Base-by-base conservation (phyloP, 2,888 invertebrate species). In the Callosobruchus maculatus region DNA sequence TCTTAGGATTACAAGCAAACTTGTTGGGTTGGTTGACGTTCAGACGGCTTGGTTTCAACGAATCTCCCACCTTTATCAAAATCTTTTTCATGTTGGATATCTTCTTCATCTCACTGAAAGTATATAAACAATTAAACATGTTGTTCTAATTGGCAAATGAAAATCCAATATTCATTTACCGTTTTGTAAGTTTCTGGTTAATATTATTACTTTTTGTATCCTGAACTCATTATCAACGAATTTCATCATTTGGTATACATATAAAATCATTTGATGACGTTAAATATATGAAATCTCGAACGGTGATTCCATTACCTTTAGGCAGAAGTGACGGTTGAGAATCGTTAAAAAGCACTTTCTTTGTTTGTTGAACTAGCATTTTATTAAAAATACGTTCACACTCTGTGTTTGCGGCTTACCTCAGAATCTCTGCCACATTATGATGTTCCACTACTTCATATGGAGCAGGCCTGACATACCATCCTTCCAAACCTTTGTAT, bases 391-490 rank as follows among this genome's bases (percentile, higher is more conserved):
- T n/a, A n/a, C n/a, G n/a, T n/a, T n/a, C n/a, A n/a, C n/a, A n/a
- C n/a, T n/a, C n/a, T n/a, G 2, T 49, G 49, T 49, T 49, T 49
- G 4, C 4, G 20, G 75, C 88, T 79, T 88, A 90, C 82, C 89
- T 89, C 83, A 94, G 93, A 0, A 94, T 94, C 73, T 88, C 87
- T 82, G 93, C 93, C 0, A 94, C 86, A 81, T 94, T 89, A 76
- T 91, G 89, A 67, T 89, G 89, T 2, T 88, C 85, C 80, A 94
- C 95, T 0, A 92, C 88, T 0, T 91, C 91, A 9, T 91, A 88
- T 0, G 89, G 87, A 0, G 96, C 85, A 0, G 96, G 95, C 80
- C 90, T 89, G 0, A 96, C 91, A 20, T 90, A 89, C 20, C 92
- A 92, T 20, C 82, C 87, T 20, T 88, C 85, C 67, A 96, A 89